A percentile compares a stretch with the other conserved stretches of the same genome.
phyloP scores from a whole-genome alignment of 2,797 vertebrate genomes.

The Emys orbicularis region DNA sequence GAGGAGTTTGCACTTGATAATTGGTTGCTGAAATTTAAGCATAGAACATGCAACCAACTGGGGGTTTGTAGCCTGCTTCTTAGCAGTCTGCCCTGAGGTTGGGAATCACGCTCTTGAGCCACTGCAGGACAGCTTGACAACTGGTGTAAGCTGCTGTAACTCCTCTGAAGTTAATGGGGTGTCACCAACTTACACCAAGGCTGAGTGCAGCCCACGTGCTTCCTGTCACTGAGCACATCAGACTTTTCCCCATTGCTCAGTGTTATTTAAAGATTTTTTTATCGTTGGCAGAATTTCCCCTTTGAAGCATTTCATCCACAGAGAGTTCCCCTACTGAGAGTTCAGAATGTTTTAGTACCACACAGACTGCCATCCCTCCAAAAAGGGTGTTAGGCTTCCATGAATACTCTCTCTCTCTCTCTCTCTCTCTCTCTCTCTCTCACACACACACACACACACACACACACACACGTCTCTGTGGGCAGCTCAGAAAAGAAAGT shows the following conservation, averaged over 20 bases:
- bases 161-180: not conserved
- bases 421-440: not conserved
- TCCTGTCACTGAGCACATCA: fast-evolving
- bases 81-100: too few relatives aligned
- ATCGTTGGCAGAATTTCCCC: not conserved
- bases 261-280: not conserved
- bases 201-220: not conserved
- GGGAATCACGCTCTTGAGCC: too few relatives aligned
- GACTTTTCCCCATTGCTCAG: not conserved
- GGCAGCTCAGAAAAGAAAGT: not conserved
- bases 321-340: not conserved
- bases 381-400: fast-evolving
- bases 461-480: not conserved
- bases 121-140: too few relatives aligned
- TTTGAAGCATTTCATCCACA: slow-evolving; percentile 19
- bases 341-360: not conserved
- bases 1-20: too few relatives aligned
- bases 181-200: not conserved
- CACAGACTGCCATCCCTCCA: slow-evolving; percentile 8
- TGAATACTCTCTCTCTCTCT: not conserved
- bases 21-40: too few relatives aligned
- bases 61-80: too few relatives aligned
- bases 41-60: too few relatives aligned
- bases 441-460: too few relatives aligned
- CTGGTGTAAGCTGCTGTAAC: not conserved